Evolutionary conservation across 2,888 invertebrate genomes (phyloP).

Genomic region (Parnassius orleans): DNA sequence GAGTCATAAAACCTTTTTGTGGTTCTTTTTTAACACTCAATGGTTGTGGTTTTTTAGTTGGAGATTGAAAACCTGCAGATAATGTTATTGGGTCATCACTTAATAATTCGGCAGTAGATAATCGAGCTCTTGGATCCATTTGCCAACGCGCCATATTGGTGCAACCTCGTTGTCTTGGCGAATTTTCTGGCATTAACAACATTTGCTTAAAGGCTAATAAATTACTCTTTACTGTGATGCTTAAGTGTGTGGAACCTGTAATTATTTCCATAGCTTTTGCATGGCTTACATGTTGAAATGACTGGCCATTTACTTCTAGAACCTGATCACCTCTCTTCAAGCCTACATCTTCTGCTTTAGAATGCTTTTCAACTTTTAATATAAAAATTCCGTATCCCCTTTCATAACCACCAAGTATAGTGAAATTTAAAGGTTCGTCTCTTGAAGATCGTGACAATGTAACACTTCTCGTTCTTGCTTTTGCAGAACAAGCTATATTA

Average conservation of each 20-base stretch:
- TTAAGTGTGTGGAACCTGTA: constrained; percentile 95
- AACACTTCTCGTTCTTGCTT: constrained; percentile 95
- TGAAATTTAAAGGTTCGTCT: constrained; percentile 96
- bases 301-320: constrained; percentile 98
- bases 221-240: constrained; percentile 98
- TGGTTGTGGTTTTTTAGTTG: constrained; percentile 78
- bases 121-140: constrained; percentile 86
- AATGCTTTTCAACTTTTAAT: constrained; percentile 94
- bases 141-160: constrained; percentile 85
- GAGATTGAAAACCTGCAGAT: constrained; percentile 77
- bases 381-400: constrained; percentile 96
- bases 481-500: constrained; percentile 98
- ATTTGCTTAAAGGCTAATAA: constrained; percentile 90
- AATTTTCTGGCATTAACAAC: constrained; percentile 87
- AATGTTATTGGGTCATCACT: constrained; percentile 72
- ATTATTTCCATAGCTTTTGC: constrained; percentile 96
- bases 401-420: constrained; percentile 96
- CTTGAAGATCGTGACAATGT: constrained; percentile 95
- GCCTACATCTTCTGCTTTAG: constrained; percentile 97
- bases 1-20: constrained; percentile 92
- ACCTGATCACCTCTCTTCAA: constrained; percentile 98
- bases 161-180: constrained; percentile 86
- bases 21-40: constrained; percentile 82
- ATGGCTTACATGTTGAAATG: constrained; percentile 95
- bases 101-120: constrained; percentile 88